Evolutionary conservation across 1,140 invertebrate species (phyloP), one percentile per base, ranked within the genome.

Genomic region (Meloidogyne chitwoodi): DNA sequence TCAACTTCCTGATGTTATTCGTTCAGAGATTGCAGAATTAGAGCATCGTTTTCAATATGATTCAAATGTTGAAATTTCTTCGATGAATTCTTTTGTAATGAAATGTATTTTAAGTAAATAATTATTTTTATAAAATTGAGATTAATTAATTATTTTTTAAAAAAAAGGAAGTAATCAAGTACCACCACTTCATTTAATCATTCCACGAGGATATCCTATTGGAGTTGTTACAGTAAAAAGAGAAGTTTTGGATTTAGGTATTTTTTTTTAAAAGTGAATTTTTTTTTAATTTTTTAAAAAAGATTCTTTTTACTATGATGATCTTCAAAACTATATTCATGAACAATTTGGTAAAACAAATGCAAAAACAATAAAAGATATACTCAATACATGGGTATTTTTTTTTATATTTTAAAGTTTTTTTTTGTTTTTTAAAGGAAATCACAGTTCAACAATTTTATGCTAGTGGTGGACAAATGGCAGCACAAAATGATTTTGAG

Each of bases 11-110:
- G 82, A 78, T 19, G 26, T 48, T n/a, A 61, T 72, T 26, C 81
- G 48, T 14, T 72, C 44, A 41, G 81, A 82, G 64, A 16, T 82
- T n/a, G 41, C 44, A 27, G 22, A 61, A 4, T 41, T 82, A 38
- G 82, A 82, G 29, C 48, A 74, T 27, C 77, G 82, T 1, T 75
- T 83, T 44, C 29, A 68, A 16, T 83, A 77, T 64, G 69, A 82
- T 26, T 29, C 44, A 22, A 73, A 11, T 48, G 71, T 80, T 24
- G 81, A 82, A 41, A 66, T 72, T 31, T 62, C 65, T 27, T n/a
- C 68, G n/a, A 38, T 38, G 16, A 44, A 73, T 24, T 24, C 71
- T 26, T 73, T 61, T 64, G 38, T 73, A 12, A 34, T 73, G 22
- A 65, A 64, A 29, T 73, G 71, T 34, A 73, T 73, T 73, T 38